Evolutionary conservation across 2,888 invertebrate species (phyloP), one percentile per base, ranked within the genome.

Genomic region (Danaus chrysippus): DNA sequence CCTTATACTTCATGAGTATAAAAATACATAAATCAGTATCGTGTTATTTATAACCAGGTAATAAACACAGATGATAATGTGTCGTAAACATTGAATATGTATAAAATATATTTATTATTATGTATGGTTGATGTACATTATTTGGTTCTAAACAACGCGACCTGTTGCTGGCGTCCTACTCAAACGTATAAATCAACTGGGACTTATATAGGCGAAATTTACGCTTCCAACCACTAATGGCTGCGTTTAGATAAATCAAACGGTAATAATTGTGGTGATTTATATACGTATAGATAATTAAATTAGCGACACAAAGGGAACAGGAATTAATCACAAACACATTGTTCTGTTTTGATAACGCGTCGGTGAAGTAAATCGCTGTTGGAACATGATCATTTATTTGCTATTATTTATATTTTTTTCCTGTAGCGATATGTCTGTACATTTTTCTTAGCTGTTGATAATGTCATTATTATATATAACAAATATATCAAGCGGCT

Each of bases 261-360:
- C 68, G 69, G 76, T 74, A 82, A 80, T 84, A 81, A 82, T 75
- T 73, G 70, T 65, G 65, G 67, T 79, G 76, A 85, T 85, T 81
- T 84, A 84, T 81, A 71, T 67, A 65, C 67, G 63, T 68, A 68
- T 69, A 71, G 76, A 78, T 80, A 82, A 83, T 82, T 82, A 81
- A 82, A 85, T 85, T 85, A 82, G 58, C 76, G 80, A 82, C 79
- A 77, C 71, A 82, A 79, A 73, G 71, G 71, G 83, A 77, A 71
- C 81, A 74, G 68, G 72, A 80, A 81, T 84, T 77, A 82, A 82
- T 84, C 79, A 79, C 70, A 67, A 55, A 67, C 67, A 68, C 68
- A 68, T 68, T 66, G 62, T 64, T 62, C 23, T 62, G 60, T 54
- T 63, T 64, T 63, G 62, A 65, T 63, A 62, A 58, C 49, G 49